Base-by-base conservation (phyloP, 2,888 invertebrate genomes). In the Druceiella hillmani region DNA sequence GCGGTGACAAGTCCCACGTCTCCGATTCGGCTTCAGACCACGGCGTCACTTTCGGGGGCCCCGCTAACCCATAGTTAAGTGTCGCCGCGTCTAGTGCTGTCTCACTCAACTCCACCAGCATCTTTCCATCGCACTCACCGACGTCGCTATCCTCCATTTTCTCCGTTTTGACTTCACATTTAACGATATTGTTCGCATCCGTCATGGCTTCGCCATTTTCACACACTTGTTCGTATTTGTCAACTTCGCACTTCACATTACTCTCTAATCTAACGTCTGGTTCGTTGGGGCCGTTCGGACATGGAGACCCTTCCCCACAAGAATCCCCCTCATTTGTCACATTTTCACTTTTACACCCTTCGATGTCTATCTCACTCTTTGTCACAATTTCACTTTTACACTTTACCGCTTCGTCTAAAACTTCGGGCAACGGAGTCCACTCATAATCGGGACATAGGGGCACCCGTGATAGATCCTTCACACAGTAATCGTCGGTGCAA, bases 401-500 rank as follows among this genome's bases (percentile, higher is more conserved):
- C n/a, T n/a, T n/a, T n/a, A n/a, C n/a, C n/a, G n/a, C n/a, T n/a
- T n/a, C n/a, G n/a, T n/a, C 32, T 15, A 38, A 32, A 32, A 22
- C 37, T 17, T 40, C 36, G n/a, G 67, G 67, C 3, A 58, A 30
- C 3, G 68, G 67, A 13, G 67, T 66, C 59, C 60, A 61, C 2
- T 69, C 66, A 20, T 67, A 46, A 17, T 60, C 56, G 26, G 47
- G 22, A 41, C 66, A 65, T 9, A 72, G 49, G 14, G 63, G 59
- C 17, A 70, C 61, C 3, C 55, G 52, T 13, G 59, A 50, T 54
- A 47, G 33, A 45, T 71, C 70, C 50, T 72, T 72, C 28, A 55
- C 59, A 52, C 68, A 68, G 47, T 57, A 59, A 43, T 72, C 71
- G 53, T 68, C 66, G 17, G 71, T 68, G 52, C 70, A 67, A 51